Evolutionary conservation across 2,113 vertebrate genomes (phyloP), one percentile per base, ranked within the genome.

Genomic region (Elachura formosa): DNA sequence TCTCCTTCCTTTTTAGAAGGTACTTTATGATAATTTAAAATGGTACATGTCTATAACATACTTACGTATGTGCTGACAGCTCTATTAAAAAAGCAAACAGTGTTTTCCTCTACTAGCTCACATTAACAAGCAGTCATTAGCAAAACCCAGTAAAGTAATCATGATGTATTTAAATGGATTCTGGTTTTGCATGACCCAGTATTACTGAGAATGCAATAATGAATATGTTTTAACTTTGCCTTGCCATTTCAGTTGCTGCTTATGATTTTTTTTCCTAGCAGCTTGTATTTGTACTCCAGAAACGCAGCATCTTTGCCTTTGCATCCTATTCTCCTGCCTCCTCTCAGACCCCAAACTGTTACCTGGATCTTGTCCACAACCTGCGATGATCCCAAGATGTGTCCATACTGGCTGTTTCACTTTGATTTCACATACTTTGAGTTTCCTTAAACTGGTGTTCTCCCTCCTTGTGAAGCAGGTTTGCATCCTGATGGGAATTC

Each of bases 371-470:
- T 46, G 48, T 31, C 43, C 2, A 0, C 1, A 0, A 64, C 29
- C 51, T 7, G 17, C 25, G 59, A 49, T 10, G 41, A 67, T 87
- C 51, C 55, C 14, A 55, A 61, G 38, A 7, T 7, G 11, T 9
- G 36, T 2, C 9, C 21, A 2, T 3, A 22, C 0, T 0, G 49
- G 31, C 41, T 58, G 25, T 26, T 40, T 55, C 6, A 6, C 33
- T 84, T 55, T 63, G 31, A 12, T 79, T 75, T 84, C 71, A n/a
- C 5, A 0, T 75, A 8, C 11, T 58, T 73, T 15, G 36, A 26
- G 54, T 83, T 64, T 14, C 25, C 25, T 51, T 67, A 28, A 48
- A 21, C 14, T 48, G 33, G 14, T 31, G 23, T 40, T 66, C 5
- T 12, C 48, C 8, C 5, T 84, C 17, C 5, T 56, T 1, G 0